phyloP scores from a whole-genome alignment of 2,113 vertebrate species.

The Orientallactaga bullata region DNA sequence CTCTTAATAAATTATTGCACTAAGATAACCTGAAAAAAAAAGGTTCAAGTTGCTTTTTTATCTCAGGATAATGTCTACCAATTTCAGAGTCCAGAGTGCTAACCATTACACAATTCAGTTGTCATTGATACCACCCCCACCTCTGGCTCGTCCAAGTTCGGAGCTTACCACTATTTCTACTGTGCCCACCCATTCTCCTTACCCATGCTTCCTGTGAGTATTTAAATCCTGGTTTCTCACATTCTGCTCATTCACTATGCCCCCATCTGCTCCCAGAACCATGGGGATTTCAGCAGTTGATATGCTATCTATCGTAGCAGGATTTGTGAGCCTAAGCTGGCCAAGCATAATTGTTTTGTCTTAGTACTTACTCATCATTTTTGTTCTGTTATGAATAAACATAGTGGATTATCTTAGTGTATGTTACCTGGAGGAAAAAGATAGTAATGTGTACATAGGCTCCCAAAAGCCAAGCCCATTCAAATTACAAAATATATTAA shows the following conservation, averaged over 20 bases:
- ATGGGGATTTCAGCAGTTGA: constrained; percentile 35
- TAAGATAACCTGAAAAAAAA: constrained; percentile 2
- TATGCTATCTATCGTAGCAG: constrained; percentile 69
- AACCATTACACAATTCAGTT: neutral
- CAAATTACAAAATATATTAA: constrained; percentile 28
- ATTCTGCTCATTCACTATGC: neutral
- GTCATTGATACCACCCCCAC: neutral
- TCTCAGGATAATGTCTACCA: constrained; percentile 29
- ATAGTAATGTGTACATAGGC: neutral
- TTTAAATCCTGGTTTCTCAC: neutral
- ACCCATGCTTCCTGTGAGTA: neutral
- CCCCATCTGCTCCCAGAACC: neutral
- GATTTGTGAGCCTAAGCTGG: constrained; percentile 68
- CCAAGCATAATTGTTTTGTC: constrained; percentile 73
- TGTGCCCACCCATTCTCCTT: neutral
- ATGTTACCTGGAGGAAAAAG: constrained; percentile 29
- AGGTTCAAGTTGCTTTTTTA: constrained; percentile 16
- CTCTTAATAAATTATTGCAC: neutral
- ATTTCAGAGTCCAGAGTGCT: neutral
- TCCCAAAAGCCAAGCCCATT: constrained; percentile 28
- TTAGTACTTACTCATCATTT: constrained; percentile 78
- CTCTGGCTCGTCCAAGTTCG: neutral
- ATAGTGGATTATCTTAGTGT: constrained; percentile 70
- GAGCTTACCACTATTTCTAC: neutral
- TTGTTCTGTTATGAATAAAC: constrained; percentile 76